Evolutionary conservation across 2,797 vertebrate species (phyloP).

Genomic region (Limosa lapponica): DNA sequence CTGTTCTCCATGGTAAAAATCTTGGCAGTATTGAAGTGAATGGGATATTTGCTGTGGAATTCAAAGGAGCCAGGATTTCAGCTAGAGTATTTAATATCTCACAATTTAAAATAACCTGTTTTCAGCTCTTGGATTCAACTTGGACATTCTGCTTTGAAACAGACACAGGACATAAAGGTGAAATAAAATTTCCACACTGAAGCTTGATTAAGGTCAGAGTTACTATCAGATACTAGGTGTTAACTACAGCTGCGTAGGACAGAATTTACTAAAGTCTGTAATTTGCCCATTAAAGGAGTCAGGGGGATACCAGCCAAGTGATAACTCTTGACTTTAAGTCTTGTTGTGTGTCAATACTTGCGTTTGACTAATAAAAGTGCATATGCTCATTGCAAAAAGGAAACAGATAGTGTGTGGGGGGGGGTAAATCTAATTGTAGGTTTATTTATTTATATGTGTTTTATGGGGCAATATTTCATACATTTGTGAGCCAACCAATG

Average conservation of each 20-base stretch:
- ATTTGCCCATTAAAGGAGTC: conserved; percentile 49
- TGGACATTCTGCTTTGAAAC: conserved; percentile 33
- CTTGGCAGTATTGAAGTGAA: conserved; percentile 20
- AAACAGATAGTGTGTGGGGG: neutral
- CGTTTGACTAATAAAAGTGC: neutral
- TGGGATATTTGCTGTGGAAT: conserved; percentile 15
- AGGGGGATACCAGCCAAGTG: conserved; percentile 20
- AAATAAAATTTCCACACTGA: conserved; percentile 46
- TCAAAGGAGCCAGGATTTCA: conserved; percentile 11
- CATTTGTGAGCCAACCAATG: neutral
- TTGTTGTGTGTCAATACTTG: neutral
- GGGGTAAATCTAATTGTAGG: neutral
- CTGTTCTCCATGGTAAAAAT: conserved; percentile 44
- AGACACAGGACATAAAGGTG: neutral
- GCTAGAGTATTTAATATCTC: conserved; percentile 17
- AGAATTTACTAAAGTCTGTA: conserved; percentile 32
- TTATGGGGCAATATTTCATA: conserved; percentile 15
- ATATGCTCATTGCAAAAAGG: neutral
- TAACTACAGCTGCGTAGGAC: conserved; percentile 44
- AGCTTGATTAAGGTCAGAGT: conserved; percentile 46
- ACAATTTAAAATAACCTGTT: neutral
- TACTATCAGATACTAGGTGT: conserved; percentile 23
- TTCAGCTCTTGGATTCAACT: neutral
- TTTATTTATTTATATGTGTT: neutral
- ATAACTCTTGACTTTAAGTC: neutral